phyloP scores from a whole-genome alignment of 2,888 invertebrate genomes.

The Cryptocephalus primarius region DNA sequence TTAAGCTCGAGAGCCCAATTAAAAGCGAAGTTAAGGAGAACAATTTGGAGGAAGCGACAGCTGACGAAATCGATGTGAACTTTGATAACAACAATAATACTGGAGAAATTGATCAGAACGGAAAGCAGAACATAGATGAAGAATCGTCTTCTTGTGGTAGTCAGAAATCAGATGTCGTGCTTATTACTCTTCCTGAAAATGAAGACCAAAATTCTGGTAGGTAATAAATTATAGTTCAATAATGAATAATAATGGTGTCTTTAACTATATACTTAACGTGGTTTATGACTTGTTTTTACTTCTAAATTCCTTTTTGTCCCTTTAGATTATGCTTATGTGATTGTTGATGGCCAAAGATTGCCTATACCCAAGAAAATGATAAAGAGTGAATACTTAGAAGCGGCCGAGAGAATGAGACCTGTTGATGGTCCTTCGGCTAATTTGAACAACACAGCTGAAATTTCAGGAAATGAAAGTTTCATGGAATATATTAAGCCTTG shows the following conservation, averaged over 20 bases:
- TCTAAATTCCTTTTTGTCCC: constrained; percentile 2
- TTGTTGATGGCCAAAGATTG: constrained; percentile 27
- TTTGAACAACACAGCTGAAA: constrained; percentile 4
- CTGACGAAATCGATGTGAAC: neutral
- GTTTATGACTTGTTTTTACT: no score
- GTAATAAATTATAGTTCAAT: neutral
- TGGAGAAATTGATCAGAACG: constrained; percentile 12
- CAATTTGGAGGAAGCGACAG: neutral
- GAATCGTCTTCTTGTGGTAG: constrained; percentile 11
- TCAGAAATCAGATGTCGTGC: constrained; percentile 19
- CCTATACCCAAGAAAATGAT: constrained; percentile 30
- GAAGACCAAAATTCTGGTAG: constrained; percentile 16
- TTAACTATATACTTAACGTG: no score
- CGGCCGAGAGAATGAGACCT: constrained; percentile 17
- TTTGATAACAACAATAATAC: constrained; percentile 22
- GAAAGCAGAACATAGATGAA: constrained; percentile 9
- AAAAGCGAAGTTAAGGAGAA: neutral
- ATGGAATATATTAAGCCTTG: neutral
- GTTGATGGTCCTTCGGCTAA: constrained; percentile 7
- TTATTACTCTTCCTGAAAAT: constrained; percentile 18
- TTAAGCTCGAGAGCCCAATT: constrained; percentile 13
- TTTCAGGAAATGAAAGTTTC: neutral
- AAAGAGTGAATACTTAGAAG: constrained; percentile 24
- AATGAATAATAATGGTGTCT: no score
- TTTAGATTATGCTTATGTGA: constrained; percentile 27